Evolutionary conservation across 2,797 vertebrate species (phyloP), one percentile per base, ranked within the genome.

Genomic region (Xiphophorus birchmanni): DNA sequence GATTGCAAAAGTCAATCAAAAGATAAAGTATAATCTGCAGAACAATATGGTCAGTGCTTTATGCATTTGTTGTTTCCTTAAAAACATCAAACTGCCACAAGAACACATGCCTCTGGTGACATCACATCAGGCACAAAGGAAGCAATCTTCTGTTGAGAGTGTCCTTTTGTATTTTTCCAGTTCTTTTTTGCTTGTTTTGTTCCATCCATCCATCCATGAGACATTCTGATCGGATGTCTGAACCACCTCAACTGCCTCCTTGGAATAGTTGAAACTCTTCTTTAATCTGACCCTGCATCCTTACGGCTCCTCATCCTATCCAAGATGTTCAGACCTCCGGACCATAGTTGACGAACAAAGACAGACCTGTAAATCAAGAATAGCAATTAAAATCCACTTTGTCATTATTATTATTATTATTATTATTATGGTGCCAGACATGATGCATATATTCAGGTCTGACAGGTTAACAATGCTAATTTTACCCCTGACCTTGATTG

Each of bases 381-480:
- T n/a, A 71, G 35, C 50, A 73, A 44, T 48, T 21, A 56, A 74
- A 80, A 74, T 79, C 23, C 42, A 48, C 6, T 45, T 0, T 11
- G 77, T 7, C 7, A 42, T 42, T 45, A 45, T 45, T 47, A 47
- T 13, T 4, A 47, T 45, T 13, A 69, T 63, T 2, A 2, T 32
- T 37, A 35, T 63, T 18, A 21, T 35, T 32, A 7, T 23, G 52
- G 35, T 17, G 2, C 78, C 78, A 60, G 29, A 77, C 15, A 50
- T 75, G 74, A 78, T 13, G 40, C 73, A 40, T 9, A 2, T 32
- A 10, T 82, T 26, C 50, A 67, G 1, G 15, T 77, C 56, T 76
- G 15, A n/a, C 13, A 47, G 75, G 37, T 60, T 77, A 73, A 83
- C 65, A 50, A 40, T 45, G 17, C n/a, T 74, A 78, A 83, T 83